phyloP scores from a whole-genome alignment of 2,797 vertebrate species.

The Peromyscus nudipes region DNA sequence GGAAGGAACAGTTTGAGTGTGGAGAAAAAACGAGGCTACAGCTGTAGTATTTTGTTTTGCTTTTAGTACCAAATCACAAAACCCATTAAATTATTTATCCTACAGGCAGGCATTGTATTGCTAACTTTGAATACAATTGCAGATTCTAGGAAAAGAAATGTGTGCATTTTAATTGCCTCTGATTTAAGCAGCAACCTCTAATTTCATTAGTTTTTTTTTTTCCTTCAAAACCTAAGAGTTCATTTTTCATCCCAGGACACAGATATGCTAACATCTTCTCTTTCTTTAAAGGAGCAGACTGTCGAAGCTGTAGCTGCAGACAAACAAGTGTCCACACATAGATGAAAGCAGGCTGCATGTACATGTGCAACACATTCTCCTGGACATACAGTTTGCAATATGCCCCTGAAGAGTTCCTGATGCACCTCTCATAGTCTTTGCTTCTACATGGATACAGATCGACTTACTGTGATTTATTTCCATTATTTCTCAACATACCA shows the following conservation, averaged over 20 bases:
- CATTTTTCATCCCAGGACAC: slow-evolving; percentile 72
- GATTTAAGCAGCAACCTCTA: slow-evolving; percentile 86
- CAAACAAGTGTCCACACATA: slow-evolving; percentile 1
- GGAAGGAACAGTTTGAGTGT: slow-evolving; percentile 84
- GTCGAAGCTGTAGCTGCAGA: not conserved
- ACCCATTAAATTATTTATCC: slow-evolving; percentile 89
- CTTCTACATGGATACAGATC: slow-evolving; percentile 48
- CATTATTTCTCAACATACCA: slow-evolving; percentile 27
- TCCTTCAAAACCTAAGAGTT: slow-evolving; percentile 75
- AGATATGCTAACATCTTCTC: slow-evolving; percentile 63
- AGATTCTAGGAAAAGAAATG: slow-evolving; percentile 85
- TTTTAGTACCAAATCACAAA: slow-evolving; percentile 90
- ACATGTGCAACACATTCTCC: not conserved
- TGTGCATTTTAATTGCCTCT: slow-evolving; percentile 86
- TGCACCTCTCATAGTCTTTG: slow-evolving; percentile 21
- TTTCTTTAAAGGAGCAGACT: slow-evolving; percentile 69
- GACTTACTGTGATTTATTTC: slow-evolving; percentile 65
- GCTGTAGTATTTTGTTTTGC: slow-evolving; percentile 88
- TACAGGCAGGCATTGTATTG: slow-evolving; percentile 87
- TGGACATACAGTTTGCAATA: not conserved
- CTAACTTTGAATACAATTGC: slow-evolving; percentile 86
- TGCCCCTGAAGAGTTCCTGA: not conserved
- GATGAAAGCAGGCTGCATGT: not conserved
- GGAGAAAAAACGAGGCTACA: slow-evolving; percentile 87
- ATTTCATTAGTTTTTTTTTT: slow-evolving; percentile 86